These are phyloP conservation scores for Pelodiscus sinensis DNA, from an alignment of 2,113 vertebrate species.

Conservation along the genomic window DNA sequence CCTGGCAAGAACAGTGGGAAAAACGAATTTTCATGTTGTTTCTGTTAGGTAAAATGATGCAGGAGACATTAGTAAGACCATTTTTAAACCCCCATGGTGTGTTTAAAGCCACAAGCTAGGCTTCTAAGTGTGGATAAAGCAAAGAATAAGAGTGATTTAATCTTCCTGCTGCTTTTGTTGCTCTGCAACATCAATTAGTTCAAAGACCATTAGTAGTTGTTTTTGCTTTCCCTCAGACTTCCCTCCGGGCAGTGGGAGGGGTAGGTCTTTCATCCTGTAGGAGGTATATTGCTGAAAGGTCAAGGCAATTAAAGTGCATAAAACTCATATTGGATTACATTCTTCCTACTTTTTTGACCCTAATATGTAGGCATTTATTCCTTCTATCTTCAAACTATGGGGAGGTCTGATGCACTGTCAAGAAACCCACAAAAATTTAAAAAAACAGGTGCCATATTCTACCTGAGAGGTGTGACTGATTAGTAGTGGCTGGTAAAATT, in stretches of 20 bases:
- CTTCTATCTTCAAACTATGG: neutral
- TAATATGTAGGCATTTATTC: fast-evolving
- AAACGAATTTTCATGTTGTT: neutral
- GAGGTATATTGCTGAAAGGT: conserved; percentile 34
- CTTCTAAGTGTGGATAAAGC: neutral
- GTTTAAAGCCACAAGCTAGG: neutral
- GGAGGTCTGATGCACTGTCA: neutral
- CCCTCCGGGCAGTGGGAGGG: neutral
- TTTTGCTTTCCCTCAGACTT: neutral
- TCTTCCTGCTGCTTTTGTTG: neutral
- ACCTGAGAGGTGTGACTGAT: neutral
- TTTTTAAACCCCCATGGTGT: neutral
- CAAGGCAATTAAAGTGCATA: neutral
- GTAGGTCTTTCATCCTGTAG: conserved; percentile 7
- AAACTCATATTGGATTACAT: neutral
- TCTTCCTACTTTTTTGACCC: neutral
- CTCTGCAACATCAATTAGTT: neutral
- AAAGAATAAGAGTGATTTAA: neutral
- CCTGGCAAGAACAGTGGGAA: fast-evolving
- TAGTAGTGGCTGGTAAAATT: neutral
- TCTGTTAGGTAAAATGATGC: neutral
- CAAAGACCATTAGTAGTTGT: fast-evolving
- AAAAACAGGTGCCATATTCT: neutral
- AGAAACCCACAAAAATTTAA: neutral
- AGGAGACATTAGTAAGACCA: neutral